These are phyloP conservation scores for Danionella dracula DNA, from an alignment of 2,797 vertebrate genomes.

Conservation along the genomic window DNA sequence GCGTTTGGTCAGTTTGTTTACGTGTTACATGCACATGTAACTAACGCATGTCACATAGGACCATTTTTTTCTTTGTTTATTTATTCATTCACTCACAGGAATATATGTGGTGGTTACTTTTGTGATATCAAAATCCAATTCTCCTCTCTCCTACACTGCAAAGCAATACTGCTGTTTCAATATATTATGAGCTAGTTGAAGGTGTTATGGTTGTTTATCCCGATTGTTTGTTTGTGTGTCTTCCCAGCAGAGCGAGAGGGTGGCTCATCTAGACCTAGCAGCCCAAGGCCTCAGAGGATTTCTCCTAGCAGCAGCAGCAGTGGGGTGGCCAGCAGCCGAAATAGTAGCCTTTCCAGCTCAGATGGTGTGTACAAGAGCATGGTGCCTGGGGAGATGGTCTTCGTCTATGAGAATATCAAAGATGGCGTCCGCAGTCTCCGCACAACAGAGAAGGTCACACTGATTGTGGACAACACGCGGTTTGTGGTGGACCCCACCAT, in stretches of 20 bases:
- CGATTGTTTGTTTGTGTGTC: too few species aligned
- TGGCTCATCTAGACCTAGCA: slow-evolving; percentile 84
- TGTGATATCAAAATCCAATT: too few species aligned
- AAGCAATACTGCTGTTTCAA: too few species aligned
- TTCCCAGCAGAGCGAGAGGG: slow-evolving; percentile 80
- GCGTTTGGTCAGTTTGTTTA: too few species aligned
- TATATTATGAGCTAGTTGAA: too few species aligned
- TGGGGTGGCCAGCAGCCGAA: slow-evolving; percentile 85
- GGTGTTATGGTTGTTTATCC: too few species aligned
- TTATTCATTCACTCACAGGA: too few species aligned
- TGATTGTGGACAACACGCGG: slow-evolving; percentile 97
- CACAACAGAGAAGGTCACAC: slow-evolving; percentile 88
- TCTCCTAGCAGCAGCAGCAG: slow-evolving; percentile 82
- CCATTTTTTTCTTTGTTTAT: too few species aligned
- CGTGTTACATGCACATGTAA: too few species aligned
- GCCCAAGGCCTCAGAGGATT: slow-evolving; percentile 88
- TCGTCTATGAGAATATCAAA: slow-evolving; percentile 91
- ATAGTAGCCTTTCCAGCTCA: slow-evolving; percentile 88
- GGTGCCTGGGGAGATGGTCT: slow-evolving; percentile 85
- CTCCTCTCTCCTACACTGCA: too few species aligned
- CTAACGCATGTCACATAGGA: too few species aligned
- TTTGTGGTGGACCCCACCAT: slow-evolving; percentile 97
- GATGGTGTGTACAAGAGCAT: slow-evolving; percentile 86
- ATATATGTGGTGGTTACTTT: too few species aligned
- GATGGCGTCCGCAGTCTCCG: slow-evolving; percentile 81